Evolutionary conservation across 2,797 vertebrate species (phyloP), one percentile per base, ranked within the genome.

Genomic region (Threskiornis aethiopicus): DNA sequence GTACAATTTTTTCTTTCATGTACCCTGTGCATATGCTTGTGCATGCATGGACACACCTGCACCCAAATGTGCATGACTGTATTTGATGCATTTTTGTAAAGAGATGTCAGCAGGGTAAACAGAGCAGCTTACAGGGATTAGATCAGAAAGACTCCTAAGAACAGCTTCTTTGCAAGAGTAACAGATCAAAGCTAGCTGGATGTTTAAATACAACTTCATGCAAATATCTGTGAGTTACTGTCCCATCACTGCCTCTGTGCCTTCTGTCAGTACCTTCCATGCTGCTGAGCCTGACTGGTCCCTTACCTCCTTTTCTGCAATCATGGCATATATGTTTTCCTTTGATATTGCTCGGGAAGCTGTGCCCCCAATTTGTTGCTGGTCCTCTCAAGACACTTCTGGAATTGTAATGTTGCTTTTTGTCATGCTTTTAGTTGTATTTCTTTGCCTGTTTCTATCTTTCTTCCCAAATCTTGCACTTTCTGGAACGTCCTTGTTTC

Each of bases 191-290:
- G 90, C 51, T 62, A 1, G 3, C 11, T 71, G 79, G 72, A 75
- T 93, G 61, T 94, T 93, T 96, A 78, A 94, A 81, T 89, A 62
- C 33, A 78, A 22, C 79, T 69, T 83, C 54, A 94, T 88, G 81
- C 82, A 94, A 91, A 62, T 91, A 66, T 47, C 54, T 29, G 37
- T 59, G 71, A 78, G 42, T 46, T 69, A 67, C 41, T 44, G 69
- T 83, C 81, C 93, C 54, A 42, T 81, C 86, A 22, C 41, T 72
- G 51, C 67, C 47, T 76, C 71, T 58, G 20, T 71, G 52, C 46
- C 49, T 95, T n/a, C 51, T 72, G 69, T 75, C 25, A 59, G 31
- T 39, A 4, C 84, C 82, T 90, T 62, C 58, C 33, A 21, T 0
- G 11, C 52, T 84, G 39, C 31, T 59, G 47, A 94, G 35, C 44